Conservation (phyloP, 30 jellyfish, hydroid and myxozoan genomes). For the Cassiopea andromeda region DNA sequence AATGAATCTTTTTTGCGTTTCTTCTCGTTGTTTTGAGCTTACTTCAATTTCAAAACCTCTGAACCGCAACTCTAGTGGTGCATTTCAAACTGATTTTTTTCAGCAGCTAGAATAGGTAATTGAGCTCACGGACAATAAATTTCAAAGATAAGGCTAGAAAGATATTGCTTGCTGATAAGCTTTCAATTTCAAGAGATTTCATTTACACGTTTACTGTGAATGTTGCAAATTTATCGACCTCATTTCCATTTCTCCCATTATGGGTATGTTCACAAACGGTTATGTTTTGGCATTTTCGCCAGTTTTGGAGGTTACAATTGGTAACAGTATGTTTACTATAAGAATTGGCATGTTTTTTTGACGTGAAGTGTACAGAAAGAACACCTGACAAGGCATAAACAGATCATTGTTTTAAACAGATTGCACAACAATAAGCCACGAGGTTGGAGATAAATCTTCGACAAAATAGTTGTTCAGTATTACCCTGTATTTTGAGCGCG, state of each 20-base stretch:
- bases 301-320: background rate
- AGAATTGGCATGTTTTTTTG: background rate
- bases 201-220: too few relatives aligned
- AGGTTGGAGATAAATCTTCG: conserved; percentile 31
- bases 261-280: background rate
- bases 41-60: too few relatives aligned
- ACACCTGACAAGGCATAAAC: conserved; percentile 40
- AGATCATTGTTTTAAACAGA: background rate
- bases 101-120: too few relatives aligned
- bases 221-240: too few relatives aligned
- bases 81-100: too few relatives aligned
- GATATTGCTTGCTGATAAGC: too few relatives aligned
- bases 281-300: background rate
- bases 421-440: conserved; percentile 43
- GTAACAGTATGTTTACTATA: conserved; percentile 4
- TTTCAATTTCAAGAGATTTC: too few relatives aligned
- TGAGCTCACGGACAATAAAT: too few relatives aligned
- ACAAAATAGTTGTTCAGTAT: conserved; percentile 15
- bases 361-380: background rate
- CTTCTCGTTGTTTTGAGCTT: too few relatives aligned
- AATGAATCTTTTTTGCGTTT: too few relatives aligned
- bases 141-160: too few relatives aligned
- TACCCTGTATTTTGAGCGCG: conserved; percentile 2
- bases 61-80: too few relatives aligned
- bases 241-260: background rate